Base-by-base conservation (phyloP, 35 echinoderm and acorn worm species). In the Ophiothrix spiculata region DNA sequence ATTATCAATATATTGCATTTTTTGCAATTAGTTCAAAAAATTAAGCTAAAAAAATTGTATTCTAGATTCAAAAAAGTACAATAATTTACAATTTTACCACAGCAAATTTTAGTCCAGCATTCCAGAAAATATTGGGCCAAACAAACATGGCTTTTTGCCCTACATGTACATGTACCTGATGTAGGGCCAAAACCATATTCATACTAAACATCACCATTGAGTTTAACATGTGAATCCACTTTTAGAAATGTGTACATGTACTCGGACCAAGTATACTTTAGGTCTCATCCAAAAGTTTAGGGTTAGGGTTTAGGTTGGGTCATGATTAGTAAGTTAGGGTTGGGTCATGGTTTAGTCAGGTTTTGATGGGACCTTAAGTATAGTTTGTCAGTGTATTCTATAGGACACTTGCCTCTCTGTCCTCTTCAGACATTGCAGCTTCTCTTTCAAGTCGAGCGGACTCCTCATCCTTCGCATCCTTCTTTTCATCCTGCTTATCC, bases 371-470 rank as follows among this genome's bases (percentile, higher is more conserved):
- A 90, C 75, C 86, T 77, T 45, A 86, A 87, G 36, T 94, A 35
- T 35, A 82, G 85, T 41, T 90, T 40, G 23, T 54, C 88, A n/a
- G n/a, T n/a, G n/a, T n/a, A n/a, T n/a, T n/a, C n/a, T n/a, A 42
- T 87, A 40, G 33, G 89, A 86, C 34, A 81, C 17, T 29, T 93
- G 37, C 78, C 56, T 88, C 13, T 83, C 86, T 83, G 29, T 91
- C 85, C 36, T 92, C 95, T 56, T 98, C 95, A 21, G 74, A 41
- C 75, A 85, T 76, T 32, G 40, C 39, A 36, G 73, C 80, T 73
- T 64, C 76, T 40, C 34, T 8, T 31, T 88, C 45, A 37, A 38
- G 33, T 32, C 12, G 35, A 19, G 54, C 91, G 33, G 80, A 45
- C 32, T 82, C 88, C 21, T 85, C 88, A 17, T 39, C 79, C 4